These are phyloP conservation scores for Urosaurus nigricauda DNA, from an alignment of 2,797 vertebrate genomes.

Conservation along the genomic window DNA sequence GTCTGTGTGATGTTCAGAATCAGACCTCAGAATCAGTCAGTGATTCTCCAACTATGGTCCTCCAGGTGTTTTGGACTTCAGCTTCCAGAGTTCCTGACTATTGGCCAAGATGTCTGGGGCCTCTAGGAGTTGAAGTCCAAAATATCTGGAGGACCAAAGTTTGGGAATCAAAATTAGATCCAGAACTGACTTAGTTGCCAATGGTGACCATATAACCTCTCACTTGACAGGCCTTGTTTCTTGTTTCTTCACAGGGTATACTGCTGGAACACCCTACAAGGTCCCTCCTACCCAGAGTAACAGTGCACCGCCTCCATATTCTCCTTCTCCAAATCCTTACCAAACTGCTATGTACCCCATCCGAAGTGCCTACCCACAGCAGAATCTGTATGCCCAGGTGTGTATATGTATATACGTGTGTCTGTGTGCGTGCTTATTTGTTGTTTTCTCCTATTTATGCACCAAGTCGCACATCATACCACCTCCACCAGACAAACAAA, in stretches of 20 bases:
- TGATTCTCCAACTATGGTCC: too few species aligned
- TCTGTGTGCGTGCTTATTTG: too few species aligned
- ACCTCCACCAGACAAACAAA: not conserved
- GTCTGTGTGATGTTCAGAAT: not conserved
- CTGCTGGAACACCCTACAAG: slow-evolving; percentile 95
- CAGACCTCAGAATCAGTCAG: too few species aligned
- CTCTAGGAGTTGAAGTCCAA: too few species aligned
- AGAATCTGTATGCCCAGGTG: slow-evolving; percentile 98
- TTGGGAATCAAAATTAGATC: not conserved
- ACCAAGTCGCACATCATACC: not conserved
- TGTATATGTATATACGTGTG: slow-evolving; percentile 22
- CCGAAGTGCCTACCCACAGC: slow-evolving; percentile 99
- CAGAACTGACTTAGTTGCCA: not conserved
- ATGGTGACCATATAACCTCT: not conserved
- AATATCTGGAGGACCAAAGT: too few species aligned
- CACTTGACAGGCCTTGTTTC: not conserved
- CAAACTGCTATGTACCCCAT: slow-evolving; percentile 98
- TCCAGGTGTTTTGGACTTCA: too few species aligned
- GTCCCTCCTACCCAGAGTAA: slow-evolving; percentile 96
- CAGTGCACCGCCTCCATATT: slow-evolving; percentile 96
- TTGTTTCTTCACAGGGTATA: slow-evolving; percentile 87
- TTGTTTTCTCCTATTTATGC: not conserved
- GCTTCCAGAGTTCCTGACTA: too few species aligned
- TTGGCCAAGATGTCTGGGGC: too few species aligned
- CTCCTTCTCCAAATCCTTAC: slow-evolving; percentile 94